Conservation (phyloP, 2,888 invertebrate genomes). For the Lathronympha strigana region DNA sequence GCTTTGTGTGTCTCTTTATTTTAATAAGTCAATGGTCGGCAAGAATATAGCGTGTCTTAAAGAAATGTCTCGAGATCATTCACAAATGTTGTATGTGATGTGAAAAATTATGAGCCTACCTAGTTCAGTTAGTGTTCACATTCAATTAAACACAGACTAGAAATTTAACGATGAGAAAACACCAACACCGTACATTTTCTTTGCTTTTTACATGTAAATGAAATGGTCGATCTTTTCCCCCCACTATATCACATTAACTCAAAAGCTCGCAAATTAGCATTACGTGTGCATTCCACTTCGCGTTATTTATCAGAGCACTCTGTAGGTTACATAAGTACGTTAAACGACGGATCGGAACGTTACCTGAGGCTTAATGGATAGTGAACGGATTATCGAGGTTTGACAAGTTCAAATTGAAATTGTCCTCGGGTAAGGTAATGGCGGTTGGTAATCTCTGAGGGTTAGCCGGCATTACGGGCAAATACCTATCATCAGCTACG, state of each 20-base stretch:
- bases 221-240: conserved; percentile 7
- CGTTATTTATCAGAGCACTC: conserved; percentile 24
- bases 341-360: neutral
- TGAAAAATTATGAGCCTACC: too few relatives aligned
- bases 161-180: neutral
- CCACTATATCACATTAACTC: conserved; percentile 24
- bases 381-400: conserved; percentile 35
- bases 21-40: too few relatives aligned
- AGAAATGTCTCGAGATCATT: too few relatives aligned
- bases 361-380: conserved; percentile 29
- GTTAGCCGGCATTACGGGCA: conserved; percentile 8
- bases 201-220: neutral
- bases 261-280: conserved; percentile 40
- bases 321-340: conserved; percentile 31
- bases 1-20: too few relatives aligned
- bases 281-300: conserved; percentile 29
- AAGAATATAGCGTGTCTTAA: too few relatives aligned
- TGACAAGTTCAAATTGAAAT: conserved; percentile 33
- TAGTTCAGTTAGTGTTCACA: too few relatives aligned
- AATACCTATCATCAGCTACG: neutral
- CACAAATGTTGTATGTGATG: too few relatives aligned
- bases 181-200: neutral
- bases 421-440: conserved; percentile 24
- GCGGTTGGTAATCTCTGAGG: conserved; percentile 24
- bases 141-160: too few relatives aligned